Conservation (phyloP, 30 jellyfish, hydroid and myxozoan genomes). For the Haliclystus octoradiatus region DNA sequence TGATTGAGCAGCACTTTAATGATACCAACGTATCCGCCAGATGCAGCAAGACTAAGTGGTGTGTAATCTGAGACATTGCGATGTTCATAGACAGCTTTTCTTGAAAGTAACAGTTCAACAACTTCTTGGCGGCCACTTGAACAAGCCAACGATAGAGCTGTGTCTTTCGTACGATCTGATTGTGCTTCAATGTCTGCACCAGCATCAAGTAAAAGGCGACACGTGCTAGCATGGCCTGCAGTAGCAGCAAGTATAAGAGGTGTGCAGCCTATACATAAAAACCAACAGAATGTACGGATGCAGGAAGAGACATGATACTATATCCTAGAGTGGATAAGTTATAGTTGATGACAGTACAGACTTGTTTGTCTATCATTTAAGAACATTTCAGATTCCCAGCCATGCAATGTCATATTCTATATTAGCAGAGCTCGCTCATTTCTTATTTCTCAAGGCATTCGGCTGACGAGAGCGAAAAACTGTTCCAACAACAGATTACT, state of each 20-base stretch:
- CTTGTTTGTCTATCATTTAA: no score
- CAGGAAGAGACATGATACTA: neutral
- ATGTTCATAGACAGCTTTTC: constrained; percentile 83
- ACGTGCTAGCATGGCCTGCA: constrained; percentile 96
- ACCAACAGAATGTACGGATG: neutral
- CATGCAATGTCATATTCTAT: no score
- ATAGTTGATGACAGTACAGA: no score
- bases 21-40: constrained; percentile 95
- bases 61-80: constrained; percentile 96
- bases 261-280: constrained; percentile 67
- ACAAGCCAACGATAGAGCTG: constrained; percentile 95
- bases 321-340: no score
- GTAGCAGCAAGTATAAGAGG: constrained; percentile 96
- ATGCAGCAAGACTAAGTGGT: constrained; percentile 96
- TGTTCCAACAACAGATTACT: no score
- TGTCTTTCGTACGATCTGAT: constrained; percentile 97
- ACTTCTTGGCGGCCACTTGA: constrained; percentile 98
- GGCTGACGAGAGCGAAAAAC: no score
- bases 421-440: no score
- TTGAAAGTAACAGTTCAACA: constrained; percentile 69
- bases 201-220: constrained; percentile 74
- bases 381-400: no score
- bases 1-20: constrained; percentile 81
- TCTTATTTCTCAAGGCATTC: no score
- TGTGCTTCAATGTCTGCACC: constrained; percentile 96